Conservation (phyloP, 2,113 vertebrate genomes). For the Pangasianodon hypophthalmus region DNA sequence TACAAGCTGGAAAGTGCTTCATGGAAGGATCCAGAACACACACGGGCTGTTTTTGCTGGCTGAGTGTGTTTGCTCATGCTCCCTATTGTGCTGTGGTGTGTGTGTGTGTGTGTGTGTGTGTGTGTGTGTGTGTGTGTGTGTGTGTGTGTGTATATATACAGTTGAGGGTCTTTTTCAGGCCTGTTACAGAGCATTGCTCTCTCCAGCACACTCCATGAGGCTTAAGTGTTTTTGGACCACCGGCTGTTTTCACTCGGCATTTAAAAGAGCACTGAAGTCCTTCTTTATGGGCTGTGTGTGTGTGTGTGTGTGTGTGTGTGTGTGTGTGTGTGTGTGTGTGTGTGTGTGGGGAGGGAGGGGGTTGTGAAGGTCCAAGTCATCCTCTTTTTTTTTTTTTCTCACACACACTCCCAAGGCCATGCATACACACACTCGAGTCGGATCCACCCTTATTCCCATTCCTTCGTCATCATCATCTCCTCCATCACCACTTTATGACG, state of each 20-base stretch:
- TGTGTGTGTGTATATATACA: not conserved
- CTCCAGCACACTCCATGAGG: slow-evolving; percentile 18
- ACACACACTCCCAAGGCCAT: not conserved
- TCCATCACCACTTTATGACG: slow-evolving; percentile 33
- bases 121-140: slow-evolving; percentile 28
- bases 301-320: slow-evolving; percentile 17
- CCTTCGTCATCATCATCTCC: slow-evolving; percentile 39
- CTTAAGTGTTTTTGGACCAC: slow-evolving; percentile 40
- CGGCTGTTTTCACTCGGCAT: slow-evolving; percentile 35
- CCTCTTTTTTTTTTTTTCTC: not conserved
- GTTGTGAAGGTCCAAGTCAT: not conserved
- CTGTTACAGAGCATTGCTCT: slow-evolving; percentile 27
- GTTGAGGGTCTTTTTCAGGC: slow-evolving; percentile 15
- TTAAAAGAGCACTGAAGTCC: slow-evolving; percentile 38
- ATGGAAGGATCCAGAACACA: slow-evolving; percentile 10
- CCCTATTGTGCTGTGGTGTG: slow-evolving; percentile 37
- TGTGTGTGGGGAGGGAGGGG: not conserved
- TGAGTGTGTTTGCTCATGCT: slow-evolving; percentile 28
- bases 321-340: slow-evolving; percentile 15
- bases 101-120: slow-evolving; percentile 8
- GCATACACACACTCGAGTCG: slow-evolving; percentile 1
- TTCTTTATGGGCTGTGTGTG: slow-evolving; percentile 26
- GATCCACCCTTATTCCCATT: slow-evolving; percentile 36
- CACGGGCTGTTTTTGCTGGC: slow-evolving; percentile 31
- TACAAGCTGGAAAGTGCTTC: not conserved